Evolutionary conservation across 2,888 invertebrate genomes (phyloP).

Genomic region (Tiliacea aurago): DNA sequence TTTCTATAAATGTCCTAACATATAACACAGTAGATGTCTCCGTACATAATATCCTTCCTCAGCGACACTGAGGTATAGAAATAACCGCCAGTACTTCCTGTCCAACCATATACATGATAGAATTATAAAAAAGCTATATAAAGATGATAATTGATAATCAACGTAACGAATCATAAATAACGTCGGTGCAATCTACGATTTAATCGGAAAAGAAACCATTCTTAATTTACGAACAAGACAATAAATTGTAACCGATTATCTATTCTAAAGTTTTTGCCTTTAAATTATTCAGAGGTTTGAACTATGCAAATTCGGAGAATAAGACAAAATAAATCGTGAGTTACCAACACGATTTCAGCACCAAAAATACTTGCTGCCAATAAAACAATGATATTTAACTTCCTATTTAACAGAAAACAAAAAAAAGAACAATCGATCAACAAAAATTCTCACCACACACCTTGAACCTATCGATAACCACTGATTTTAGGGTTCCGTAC

Average conservation of each 20-base stretch:
- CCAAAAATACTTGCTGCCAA: constrained; percentile 30
- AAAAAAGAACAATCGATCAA: constrained; percentile 73
- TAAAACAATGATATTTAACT: constrained; percentile 60
- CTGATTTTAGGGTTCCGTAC: no score
- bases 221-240: constrained; percentile 24
- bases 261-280: constrained; percentile 4
- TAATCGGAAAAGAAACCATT: constrained; percentile 32
- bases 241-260: constrained; percentile 9
- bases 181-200: constrained; percentile 56
- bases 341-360: constrained; percentile 32
- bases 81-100: constrained; percentile 52
- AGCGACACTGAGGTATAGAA: constrained; percentile 49
- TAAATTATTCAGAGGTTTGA: constrained; percentile 15
- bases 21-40: constrained; percentile 4
- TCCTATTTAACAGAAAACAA: constrained; percentile 50
- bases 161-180: constrained; percentile 62
- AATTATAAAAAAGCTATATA: constrained; percentile 41
- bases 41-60: constrained; percentile 54
- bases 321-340: constrained; percentile 40
- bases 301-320: constrained; percentile 22
- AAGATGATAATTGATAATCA: constrained; percentile 42
- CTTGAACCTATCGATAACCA: constrained; percentile 77
- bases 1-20: no score
- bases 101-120: constrained; percentile 46
- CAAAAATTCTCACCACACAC: constrained; percentile 68